phyloP scores from a whole-genome alignment of 1,140 invertebrate species.

The Hylaeus volcanicus region DNA sequence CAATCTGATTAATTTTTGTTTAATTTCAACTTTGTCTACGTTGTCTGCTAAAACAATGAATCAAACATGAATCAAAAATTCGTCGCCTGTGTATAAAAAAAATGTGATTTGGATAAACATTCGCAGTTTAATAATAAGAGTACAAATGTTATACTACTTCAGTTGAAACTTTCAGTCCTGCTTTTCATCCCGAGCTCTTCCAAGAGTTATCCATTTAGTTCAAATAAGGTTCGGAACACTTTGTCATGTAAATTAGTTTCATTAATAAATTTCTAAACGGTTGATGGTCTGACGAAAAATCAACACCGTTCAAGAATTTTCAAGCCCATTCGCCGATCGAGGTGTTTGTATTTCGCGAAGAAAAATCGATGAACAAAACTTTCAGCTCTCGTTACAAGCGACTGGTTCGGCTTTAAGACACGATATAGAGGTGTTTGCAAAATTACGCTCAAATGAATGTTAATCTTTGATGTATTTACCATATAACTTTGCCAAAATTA shows the following conservation, averaged over 20 bases:
- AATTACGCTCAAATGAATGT: not conserved
- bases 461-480: not conserved
- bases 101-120: too few relatives aligned
- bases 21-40: too few relatives aligned
- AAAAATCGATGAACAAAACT: slow-evolving; percentile 16
- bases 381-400: too few relatives aligned
- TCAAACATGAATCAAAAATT: too few relatives aligned
- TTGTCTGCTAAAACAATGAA: too few relatives aligned
- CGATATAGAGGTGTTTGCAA: not conserved
- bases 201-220: not conserved
- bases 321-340: not conserved
- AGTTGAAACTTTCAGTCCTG: not conserved
- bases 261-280: slow-evolving; percentile 3
- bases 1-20: too few relatives aligned
- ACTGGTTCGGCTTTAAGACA: not conserved
- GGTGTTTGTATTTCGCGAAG: slow-evolving; percentile 11
- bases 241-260: slow-evolving; percentile 3
- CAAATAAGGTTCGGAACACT: not conserved
- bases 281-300: not conserved
- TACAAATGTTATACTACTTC: not conserved
- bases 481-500: not conserved
- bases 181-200: not conserved
- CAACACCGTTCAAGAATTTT: slow-evolving; percentile 3
- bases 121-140: too few relatives aligned
- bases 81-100: too few relatives aligned